phyloP scores from a whole-genome alignment of 2,113 vertebrate species.

The Sphaerodactylus townsendi region DNA sequence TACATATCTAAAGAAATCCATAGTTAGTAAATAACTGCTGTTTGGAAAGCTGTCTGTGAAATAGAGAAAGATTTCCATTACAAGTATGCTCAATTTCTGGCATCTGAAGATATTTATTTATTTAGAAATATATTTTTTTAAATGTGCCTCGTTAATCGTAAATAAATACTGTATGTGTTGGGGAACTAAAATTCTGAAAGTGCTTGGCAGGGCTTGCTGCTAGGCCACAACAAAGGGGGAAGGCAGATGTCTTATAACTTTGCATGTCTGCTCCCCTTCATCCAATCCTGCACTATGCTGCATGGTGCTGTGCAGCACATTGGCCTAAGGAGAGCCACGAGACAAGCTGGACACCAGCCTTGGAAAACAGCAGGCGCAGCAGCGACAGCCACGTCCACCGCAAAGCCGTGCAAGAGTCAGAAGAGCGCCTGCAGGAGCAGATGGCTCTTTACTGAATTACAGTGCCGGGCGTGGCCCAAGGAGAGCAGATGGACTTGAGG shows the following conservation, averaged over 20 bases:
- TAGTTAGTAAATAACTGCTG: too few relatives aligned
- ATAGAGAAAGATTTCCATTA: too few relatives aligned
- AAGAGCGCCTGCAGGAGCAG: constrained; percentile 24
- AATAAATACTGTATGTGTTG: not conserved
- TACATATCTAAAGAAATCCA: too few relatives aligned
- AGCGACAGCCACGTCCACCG: not conserved
- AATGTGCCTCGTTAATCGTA: not conserved
- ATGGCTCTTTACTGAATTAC: constrained; percentile 15
- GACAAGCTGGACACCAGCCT: not conserved
- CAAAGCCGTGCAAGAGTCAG: not conserved
- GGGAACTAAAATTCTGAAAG: not conserved
- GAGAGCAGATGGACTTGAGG: constrained; percentile 35
- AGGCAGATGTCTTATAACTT: too few relatives aligned
- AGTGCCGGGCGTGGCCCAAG: not conserved
- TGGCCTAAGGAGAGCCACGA: not conserved
- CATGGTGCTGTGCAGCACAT: not conserved
- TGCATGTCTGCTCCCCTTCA: not conserved
- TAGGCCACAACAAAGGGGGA: not conserved
- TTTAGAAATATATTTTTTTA: too few relatives aligned
- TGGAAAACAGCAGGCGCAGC: not conserved
- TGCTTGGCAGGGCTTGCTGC: too few relatives aligned
- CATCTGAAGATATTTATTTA: not conserved
- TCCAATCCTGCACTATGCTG: not conserved
- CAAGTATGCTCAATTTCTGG: not conserved
- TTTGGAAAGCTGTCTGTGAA: too few relatives aligned